Evolutionary conservation across 2,888 invertebrate species (phyloP), one percentile per base, ranked within the genome.

Genomic region (Pimpla rufipes): DNA sequence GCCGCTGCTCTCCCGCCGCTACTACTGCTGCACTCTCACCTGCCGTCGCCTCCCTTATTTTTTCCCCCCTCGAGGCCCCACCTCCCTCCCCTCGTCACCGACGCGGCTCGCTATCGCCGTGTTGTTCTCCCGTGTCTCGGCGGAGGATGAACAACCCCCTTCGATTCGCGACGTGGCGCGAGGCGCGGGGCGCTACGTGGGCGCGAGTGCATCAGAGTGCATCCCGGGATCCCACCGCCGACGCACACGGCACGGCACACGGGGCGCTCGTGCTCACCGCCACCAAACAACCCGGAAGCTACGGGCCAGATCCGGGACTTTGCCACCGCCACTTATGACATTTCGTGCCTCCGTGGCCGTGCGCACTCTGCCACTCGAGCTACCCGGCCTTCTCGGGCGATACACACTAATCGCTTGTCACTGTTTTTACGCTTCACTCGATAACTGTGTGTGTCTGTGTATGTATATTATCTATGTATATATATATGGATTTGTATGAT

Each of bases 281-380:
- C 73, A 57, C 42, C 59, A 74, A 59, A 73, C 59, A 73, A 73
- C 73, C 73, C 73, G 73, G 47, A 62, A 62, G 73, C 62, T 23
- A 47, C 42, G 4, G 71, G 55, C 37, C 67, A 80, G 74, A 66
- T 84, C 83, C 80, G 80, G 80, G 80, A 16, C 83, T 84, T 78
- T 78, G 50, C 80, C 73, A 71, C 68, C 74, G 47, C n/a, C 52
- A 55, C 40, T 37, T 13, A 11, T 47, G 29, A 11, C 13, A 68
- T 57, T 45, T 57, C 29, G 21, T 23, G 23, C 42, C 42, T 8
- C 8, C 21, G 37, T 11, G 37, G 37, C 52, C 52, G 59, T 57
- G 71, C 59, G 35, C 47, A 59, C 59, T 64, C 57, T 78, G 50
- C 47, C 47, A 66, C 64, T 74, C 59, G 47, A n/a, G 21, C 57